Conservation (phyloP, 2,797 vertebrate genomes). For the Merluccius polli region DNA sequence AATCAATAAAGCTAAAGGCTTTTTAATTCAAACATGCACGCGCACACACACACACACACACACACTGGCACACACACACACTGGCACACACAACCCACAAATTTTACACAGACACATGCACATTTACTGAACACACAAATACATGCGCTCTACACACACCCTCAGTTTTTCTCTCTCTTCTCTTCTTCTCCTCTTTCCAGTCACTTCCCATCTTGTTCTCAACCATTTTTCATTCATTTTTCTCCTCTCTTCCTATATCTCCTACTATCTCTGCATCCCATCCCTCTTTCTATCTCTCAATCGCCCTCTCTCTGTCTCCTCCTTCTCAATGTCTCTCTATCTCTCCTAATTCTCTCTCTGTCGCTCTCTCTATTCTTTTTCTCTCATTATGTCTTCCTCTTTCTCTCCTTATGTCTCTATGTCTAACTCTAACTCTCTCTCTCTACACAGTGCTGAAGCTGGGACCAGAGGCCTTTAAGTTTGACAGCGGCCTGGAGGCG, state of each 20-base stretch:
- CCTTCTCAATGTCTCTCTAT: neutral
- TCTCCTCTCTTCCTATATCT: neutral
- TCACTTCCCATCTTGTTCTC: neutral
- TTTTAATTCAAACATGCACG: slow-evolving; percentile 15
- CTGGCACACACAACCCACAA: neutral
- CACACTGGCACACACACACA: too few relatives aligned
- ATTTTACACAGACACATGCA: neutral
- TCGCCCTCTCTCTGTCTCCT: neutral
- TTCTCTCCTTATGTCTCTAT: neutral
- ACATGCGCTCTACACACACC: too few relatives aligned
- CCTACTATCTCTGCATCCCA: neutral
- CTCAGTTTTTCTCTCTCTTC: neutral
- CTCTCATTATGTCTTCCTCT: neutral
- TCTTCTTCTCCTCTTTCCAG: neutral
- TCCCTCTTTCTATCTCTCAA: neutral
- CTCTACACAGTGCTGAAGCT: slow-evolving; percentile 81
- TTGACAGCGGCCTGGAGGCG: slow-evolving; percentile 92
- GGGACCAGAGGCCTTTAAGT: slow-evolving; percentile 96
- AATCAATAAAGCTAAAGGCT: slow-evolving; percentile 16
- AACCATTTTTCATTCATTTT: too few relatives aligned
- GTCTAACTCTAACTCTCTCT: neutral
- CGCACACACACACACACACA: neutral
- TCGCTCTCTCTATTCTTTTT: neutral
- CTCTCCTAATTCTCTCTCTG: too few relatives aligned
- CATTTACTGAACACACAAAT: neutral